These are phyloP conservation scores for Guaruba guarouba DNA, from an alignment of 2,113 vertebrate genomes.

Conservation along the genomic window DNA sequence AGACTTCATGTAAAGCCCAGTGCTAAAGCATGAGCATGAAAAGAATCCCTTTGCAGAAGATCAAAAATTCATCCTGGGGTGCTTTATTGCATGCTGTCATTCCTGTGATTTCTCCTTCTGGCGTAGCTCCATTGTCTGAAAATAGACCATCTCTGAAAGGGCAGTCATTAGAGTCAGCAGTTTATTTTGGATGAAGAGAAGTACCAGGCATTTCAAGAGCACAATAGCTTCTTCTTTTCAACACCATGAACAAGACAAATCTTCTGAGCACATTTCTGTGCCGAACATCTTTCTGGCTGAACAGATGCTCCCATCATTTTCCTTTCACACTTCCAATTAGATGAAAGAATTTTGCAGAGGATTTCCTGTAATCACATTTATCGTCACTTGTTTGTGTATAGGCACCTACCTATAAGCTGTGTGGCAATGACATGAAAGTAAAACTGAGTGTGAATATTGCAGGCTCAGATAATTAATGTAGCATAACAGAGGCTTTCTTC, in stretches of 20 bases:
- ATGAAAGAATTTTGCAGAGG: neutral
- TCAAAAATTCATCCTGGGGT: neutral
- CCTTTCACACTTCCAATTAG: neutral
- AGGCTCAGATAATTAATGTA: neutral
- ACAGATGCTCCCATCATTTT: neutral
- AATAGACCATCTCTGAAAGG: constrained; percentile 21
- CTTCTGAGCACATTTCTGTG: neutral
- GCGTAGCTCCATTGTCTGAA: neutral
- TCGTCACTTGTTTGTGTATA: neutral
- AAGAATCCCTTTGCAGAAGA: neutral
- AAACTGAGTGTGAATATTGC: neutral
- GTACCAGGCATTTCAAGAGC: neutral
- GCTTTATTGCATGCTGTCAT: neutral
- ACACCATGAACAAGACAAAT: neutral
- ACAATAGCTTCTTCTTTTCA: neutral
- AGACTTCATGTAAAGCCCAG: neutral
- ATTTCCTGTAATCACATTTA: neutral
- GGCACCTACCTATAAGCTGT: neutral
- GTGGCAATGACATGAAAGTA: neutral
- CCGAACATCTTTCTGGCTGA: neutral
- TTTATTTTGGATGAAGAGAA: neutral
- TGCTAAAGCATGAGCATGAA: neutral
- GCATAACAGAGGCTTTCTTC: neutral
- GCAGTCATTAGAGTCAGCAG: constrained; percentile 6
- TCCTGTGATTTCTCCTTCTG: neutral